A percentile compares a stretch with the other conserved stretches of the same genome.
Evolutionary conservation across 2,797 vertebrate species (phyloP).

Genomic region (Carcharodon carcharias): DNA sequence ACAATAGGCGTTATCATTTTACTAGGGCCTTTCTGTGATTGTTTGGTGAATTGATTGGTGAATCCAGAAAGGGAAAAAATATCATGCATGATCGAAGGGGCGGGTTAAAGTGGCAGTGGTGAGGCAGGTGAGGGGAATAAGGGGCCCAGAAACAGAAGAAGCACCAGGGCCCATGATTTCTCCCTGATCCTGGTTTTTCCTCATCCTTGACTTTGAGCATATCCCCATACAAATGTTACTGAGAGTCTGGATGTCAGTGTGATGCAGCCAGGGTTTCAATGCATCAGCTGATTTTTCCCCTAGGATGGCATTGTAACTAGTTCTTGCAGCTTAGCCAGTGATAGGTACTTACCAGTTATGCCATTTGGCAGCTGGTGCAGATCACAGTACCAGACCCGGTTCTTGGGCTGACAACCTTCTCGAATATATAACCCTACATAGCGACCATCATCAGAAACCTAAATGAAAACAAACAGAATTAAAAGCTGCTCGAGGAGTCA

Average conservation of each 20-base stretch:
- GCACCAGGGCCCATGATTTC: too few relatives aligned
- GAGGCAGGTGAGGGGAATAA: background rate
- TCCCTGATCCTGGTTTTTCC: background rate
- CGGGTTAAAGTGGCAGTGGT: background rate
- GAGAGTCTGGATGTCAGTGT: background rate
- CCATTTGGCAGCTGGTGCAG: constrained; percentile 56
- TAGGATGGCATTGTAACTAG: background rate
- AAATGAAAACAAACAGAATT: background rate
- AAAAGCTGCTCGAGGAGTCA: background rate
- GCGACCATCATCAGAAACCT: constrained; percentile 63
- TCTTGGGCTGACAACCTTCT: constrained; percentile 65
- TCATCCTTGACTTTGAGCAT: background rate
- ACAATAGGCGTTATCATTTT: too few relatives aligned
- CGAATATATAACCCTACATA: constrained; percentile 60
- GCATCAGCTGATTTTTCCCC: background rate
- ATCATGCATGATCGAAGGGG: too few relatives aligned
- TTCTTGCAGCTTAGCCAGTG: background rate
- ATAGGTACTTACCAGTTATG: constrained; percentile 54
- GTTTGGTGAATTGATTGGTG: too few relatives aligned
- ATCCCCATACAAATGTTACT: background rate
- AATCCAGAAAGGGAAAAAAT: too few relatives aligned
- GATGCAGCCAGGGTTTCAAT: background rate
- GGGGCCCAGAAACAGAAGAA: too few relatives aligned
- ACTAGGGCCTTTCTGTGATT: too few relatives aligned
- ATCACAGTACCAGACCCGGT: constrained; percentile 67